Evolutionary conservation across 2,888 invertebrate species (phyloP), one percentile per base, ranked within the genome.

Genomic region (Drosophila siamana): DNA sequence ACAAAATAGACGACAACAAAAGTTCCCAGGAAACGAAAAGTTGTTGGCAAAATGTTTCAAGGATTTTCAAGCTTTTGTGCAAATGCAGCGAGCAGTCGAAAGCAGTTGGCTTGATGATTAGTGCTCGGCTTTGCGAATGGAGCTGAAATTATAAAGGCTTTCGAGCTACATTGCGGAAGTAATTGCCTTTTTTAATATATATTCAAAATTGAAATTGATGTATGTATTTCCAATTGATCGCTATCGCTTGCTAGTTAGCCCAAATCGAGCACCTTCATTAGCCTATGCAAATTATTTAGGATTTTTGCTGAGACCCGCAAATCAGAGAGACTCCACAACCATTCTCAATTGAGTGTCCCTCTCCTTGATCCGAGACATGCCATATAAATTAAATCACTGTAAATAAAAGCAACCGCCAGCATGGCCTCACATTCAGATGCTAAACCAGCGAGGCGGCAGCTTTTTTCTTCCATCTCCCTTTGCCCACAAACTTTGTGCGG

Each of bases 381-480:
- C 71, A 69, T 66, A 80, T 82, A 82, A 82, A 86, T 82, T 86
- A 82, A 86, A 86, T 86, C 87, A 84, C 75, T 62, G 77, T 72
- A 71, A 73, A 67, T 70, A 72, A 78, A 73, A 61, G 78, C 71
- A 57, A 44, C 63, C 52, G 75, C 54, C 59, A 43, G 51, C 33
- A 50, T 22, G 8, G n/a, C 62, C 55, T 46, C 38, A 60, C 80
- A 83, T 83, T 77, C 74, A 83, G 74, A 82, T 80, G 84, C 61
- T 72, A 83, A 82, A 60, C 60, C 60, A 65, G 61, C 36, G 52
- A 66, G 61, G 6, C 40, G 30, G 16, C 22, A 36, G 24, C 59
- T 28, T 22, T 50, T 60, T 26, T 7, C 36, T 24, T 15, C 15
- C 59, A 54, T 52, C 24, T 36, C n/a, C 33, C 4, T 33, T n/a